Conservation (phyloP, 2,113 vertebrate genomes). For the Esox niger region DNA sequence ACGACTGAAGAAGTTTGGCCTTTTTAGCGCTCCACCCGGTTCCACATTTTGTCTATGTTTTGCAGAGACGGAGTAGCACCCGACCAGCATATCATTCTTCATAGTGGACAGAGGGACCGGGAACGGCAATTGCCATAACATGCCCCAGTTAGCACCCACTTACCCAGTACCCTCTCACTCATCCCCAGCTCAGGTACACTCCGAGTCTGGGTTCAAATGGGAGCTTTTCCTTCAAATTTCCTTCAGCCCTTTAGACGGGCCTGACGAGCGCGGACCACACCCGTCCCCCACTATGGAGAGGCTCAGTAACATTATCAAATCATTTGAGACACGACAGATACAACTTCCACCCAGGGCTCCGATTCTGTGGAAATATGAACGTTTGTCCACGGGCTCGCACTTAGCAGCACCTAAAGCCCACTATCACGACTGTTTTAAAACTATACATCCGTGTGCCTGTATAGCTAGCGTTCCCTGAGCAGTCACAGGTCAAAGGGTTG, state of each 20-base stretch:
- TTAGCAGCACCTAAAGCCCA: not conserved
- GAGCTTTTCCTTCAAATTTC: not conserved
- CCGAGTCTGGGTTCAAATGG: too few relatives aligned
- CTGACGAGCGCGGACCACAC: not conserved
- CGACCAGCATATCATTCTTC: slow-evolving; percentile 55
- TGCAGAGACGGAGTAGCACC: slow-evolving; percentile 47
- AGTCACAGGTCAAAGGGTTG: slow-evolving; percentile 16
- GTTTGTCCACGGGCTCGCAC: slow-evolving; percentile 11
- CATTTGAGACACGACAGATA: too few relatives aligned
- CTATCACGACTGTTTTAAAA: slow-evolving; percentile 31
- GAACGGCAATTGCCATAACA: slow-evolving; percentile 53
- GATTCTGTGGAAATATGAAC: slow-evolving; percentile 36
- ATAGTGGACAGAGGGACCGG: slow-evolving; percentile 29
- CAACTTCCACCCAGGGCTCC: too few relatives aligned
- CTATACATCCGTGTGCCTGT: slow-evolving; percentile 22
- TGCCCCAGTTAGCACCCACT: slow-evolving; percentile 59
- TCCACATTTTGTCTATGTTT: slow-evolving; percentile 57
- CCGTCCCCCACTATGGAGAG: too few relatives aligned
- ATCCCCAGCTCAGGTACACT: slow-evolving; percentile 10
- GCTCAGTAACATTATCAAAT: too few relatives aligned
- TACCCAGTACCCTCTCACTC: slow-evolving; percentile 38
- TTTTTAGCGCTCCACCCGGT: slow-evolving; percentile 44
- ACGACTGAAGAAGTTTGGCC: slow-evolving; percentile 48
- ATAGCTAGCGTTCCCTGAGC: slow-evolving; percentile 2
- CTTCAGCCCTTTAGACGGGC: not conserved